A percentile compares a stretch with the other conserved stretches of the same genome.
Conservation (phyloP, 2,113 vertebrate species). For the Grallaria varia region DNA sequence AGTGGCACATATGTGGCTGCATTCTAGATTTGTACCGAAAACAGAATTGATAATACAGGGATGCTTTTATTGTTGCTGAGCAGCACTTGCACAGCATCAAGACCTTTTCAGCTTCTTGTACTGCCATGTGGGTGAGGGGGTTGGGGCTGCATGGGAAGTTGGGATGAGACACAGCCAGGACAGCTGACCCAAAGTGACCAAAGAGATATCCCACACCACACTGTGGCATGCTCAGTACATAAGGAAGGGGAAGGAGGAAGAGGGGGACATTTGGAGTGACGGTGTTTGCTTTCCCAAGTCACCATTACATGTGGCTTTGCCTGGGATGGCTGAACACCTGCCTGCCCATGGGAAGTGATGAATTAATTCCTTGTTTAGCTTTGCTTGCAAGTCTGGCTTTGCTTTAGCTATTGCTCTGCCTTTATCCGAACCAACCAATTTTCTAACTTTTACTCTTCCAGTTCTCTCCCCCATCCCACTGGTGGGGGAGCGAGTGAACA, state of each 20-base stretch:
- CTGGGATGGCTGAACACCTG: background rate
- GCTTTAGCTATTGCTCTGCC: background rate
- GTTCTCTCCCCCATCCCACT: background rate
- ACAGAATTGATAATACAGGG: background rate
- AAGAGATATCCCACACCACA: background rate
- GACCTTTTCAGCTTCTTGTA: background rate
- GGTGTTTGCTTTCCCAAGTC: background rate
- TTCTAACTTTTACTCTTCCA: background rate
- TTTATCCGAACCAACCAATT: background rate
- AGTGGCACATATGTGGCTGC: too few relatives aligned
- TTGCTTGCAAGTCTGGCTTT: too few relatives aligned
- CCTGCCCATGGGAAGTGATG: background rate
- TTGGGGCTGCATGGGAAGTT: fast-evolving
- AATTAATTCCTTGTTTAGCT: background rate
- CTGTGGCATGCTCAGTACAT: background rate
- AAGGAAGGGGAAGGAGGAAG: background rate
- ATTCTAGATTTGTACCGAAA: background rate
- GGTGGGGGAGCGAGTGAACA: background rate
- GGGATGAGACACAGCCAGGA: background rate
- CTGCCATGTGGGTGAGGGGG: background rate
- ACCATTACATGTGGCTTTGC: background rate
- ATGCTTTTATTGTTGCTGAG: background rate
- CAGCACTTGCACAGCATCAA: background rate
- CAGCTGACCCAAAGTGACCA: background rate
- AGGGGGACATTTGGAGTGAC: background rate